Conservation (phyloP, 2,797 vertebrate genomes). For the Cossypha heuglini region DNA sequence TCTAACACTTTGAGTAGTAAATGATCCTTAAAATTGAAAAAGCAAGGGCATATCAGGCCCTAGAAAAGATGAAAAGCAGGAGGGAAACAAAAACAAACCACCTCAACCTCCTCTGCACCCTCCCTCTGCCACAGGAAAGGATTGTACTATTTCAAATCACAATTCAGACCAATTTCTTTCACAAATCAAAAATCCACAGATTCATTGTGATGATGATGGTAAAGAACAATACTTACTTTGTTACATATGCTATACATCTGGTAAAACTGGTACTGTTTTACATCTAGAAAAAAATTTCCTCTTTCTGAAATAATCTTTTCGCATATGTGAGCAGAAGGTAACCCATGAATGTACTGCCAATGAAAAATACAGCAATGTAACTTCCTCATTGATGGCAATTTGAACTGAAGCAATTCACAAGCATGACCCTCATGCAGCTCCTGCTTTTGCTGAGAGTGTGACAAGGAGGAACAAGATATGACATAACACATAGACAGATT, state of each 20-base stretch:
- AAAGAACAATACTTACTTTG: background rate
- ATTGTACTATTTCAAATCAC: background rate
- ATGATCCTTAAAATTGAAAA: background rate
- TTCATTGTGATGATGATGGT: background rate
- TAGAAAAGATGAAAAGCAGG: background rate
- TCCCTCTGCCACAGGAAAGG: background rate
- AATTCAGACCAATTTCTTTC: background rate
- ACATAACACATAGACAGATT: background rate
- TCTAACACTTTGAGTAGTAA: background rate
- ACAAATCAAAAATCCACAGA: background rate
- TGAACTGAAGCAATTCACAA: background rate
- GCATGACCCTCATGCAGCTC: background rate
- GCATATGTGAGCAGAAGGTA: background rate
- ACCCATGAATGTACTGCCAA: background rate
- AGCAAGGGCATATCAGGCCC: background rate
- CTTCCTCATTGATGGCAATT: background rate
- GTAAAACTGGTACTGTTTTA: background rate
- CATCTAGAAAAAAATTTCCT: background rate
- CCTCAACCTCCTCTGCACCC: background rate
- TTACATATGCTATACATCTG: background rate
- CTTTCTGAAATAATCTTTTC: background rate
- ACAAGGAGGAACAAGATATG: background rate
- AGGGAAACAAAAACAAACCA: background rate
- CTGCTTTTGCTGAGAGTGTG: background rate
- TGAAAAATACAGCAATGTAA: background rate